A percentile compares a stretch with the other conserved stretches of the same genome.
phyloP scores from a whole-genome alignment of 1,140 invertebrate genomes.

The Apis florea region DNA sequence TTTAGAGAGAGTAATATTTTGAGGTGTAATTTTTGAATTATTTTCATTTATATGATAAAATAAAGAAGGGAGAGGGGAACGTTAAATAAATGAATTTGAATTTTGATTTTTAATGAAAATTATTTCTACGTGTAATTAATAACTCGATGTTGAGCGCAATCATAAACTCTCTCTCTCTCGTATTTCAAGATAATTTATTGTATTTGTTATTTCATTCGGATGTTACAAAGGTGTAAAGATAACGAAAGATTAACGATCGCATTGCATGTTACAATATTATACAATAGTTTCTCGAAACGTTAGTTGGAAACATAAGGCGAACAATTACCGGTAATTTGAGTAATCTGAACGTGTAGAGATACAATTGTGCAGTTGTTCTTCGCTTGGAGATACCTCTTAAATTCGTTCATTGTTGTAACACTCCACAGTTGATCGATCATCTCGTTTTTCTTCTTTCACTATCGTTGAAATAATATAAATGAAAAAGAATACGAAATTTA shows the following conservation, averaged over 20 bases:
- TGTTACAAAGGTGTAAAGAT: background rate
- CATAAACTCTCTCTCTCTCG: background rate
- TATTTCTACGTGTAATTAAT: background rate
- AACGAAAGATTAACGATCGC: background rate
- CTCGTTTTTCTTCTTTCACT: background rate
- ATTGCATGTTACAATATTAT: background rate
- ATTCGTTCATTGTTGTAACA: background rate
- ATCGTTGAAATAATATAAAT: background rate
- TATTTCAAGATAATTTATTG: background rate
- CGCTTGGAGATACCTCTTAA: background rate
- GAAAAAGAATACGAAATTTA: background rate
- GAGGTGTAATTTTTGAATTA: too few relatives aligned
- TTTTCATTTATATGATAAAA: too few relatives aligned
- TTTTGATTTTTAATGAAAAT: background rate
- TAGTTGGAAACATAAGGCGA: background rate
- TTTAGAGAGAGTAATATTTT: too few relatives aligned
- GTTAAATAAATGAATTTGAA: background rate
- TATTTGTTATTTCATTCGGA: background rate
- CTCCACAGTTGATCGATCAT: background rate
- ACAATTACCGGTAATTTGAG: constrained; percentile 4
- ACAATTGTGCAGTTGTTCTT: background rate
- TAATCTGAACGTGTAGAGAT: background rate
- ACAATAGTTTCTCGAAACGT: background rate
- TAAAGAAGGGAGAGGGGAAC: too few relatives aligned
- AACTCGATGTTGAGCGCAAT: background rate